Conservation (phyloP, 2,888 invertebrate genomes). For the Lymantria dispar region DNA sequence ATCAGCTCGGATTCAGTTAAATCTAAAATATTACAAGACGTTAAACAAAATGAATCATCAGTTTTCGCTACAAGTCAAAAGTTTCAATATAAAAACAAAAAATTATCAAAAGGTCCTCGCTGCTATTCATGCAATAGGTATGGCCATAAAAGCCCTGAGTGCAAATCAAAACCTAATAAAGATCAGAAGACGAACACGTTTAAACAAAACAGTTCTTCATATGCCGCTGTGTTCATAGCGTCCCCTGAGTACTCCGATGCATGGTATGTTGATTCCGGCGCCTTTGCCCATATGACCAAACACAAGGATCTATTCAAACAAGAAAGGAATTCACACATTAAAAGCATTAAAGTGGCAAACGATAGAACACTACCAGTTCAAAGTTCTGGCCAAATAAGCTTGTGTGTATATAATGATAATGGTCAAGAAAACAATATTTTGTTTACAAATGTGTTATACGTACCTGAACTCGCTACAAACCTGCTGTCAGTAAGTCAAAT, state of each 20-base stretch:
- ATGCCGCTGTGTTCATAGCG: slow-evolving; percentile 1
- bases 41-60: neutral
- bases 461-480: neutral
- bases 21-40: slow-evolving; percentile 11
- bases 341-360: neutral
- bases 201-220: neutral
- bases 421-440: neutral
- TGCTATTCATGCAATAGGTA: slow-evolving; percentile 2
- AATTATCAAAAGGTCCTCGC: neutral
- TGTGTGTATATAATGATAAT: slow-evolving; percentile 1
- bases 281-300: slow-evolving; percentile 2
- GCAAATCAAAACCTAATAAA: neutral
- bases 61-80: neutral
- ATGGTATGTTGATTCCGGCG: slow-evolving; percentile 5
- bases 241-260: neutral
- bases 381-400: neutral
- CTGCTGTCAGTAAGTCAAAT: neutral
- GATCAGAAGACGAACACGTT: neutral
- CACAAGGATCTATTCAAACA: neutral
- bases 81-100: neutral
- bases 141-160: neutral
- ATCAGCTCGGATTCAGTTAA: slow-evolving; percentile 17
- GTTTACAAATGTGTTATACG: neutral
- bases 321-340: neutral
- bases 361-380: slow-evolving; percentile 1